Conservation (phyloP, 2,797 vertebrate species). For the Gallinago solitaria region DNA sequence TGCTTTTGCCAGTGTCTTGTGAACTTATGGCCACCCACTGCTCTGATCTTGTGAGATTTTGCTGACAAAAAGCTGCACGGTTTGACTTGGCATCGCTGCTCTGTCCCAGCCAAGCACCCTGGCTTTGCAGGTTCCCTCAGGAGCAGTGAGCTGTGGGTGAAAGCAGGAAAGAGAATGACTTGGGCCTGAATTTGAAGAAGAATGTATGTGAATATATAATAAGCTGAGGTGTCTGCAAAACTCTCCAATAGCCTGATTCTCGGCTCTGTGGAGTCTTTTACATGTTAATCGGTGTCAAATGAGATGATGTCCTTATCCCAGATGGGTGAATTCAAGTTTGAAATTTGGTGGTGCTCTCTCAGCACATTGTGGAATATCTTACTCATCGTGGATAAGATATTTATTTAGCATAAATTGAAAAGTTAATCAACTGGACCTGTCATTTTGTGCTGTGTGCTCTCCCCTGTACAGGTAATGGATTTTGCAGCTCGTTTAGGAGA, state of each 20-base stretch:
- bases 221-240: background rate
- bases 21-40: background rate
- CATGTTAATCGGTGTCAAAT: background rate
- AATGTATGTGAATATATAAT: fast-evolving
- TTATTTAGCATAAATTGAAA: background rate
- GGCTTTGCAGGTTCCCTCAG: background rate
- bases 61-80: background rate
- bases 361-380: background rate
- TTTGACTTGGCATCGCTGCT: background rate
- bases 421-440: background rate
- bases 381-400: background rate
- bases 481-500: background rate
- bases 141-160: background rate
- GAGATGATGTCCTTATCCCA: background rate
- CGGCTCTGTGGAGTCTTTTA: background rate
- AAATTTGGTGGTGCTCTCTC: background rate
- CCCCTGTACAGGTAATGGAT: background rate
- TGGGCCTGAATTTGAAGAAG: background rate
- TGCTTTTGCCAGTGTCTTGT: background rate
- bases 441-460: background rate
- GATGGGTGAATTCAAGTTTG: background rate
- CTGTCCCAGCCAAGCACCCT: background rate
- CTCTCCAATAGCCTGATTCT: background rate
- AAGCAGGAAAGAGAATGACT: background rate
- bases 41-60: background rate